Evolutionary conservation across 2,888 invertebrate species (phyloP).

Genomic region (Belgica antarctica): DNA sequence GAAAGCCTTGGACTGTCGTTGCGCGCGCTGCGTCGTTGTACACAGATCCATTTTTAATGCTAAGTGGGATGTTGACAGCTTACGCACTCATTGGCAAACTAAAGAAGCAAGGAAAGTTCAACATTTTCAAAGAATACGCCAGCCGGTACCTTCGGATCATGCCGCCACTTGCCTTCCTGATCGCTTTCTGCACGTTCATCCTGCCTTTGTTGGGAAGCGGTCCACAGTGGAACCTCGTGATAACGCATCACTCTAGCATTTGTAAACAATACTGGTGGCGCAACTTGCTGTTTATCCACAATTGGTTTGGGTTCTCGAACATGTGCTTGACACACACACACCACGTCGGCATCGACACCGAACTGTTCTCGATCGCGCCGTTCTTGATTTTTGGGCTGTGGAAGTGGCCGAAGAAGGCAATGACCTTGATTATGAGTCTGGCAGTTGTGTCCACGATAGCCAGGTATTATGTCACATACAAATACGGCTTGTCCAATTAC

Average conservation of each 20-base stretch:
- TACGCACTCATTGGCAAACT: constrained; percentile 63
- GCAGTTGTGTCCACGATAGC: constrained; percentile 61
- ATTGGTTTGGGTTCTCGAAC: constrained; percentile 69
- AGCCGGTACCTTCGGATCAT: constrained; percentile 56
- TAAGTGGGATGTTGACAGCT: constrained; percentile 66
- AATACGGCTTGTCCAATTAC: constrained; percentile 63
- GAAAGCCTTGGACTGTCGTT: constrained; percentile 65
- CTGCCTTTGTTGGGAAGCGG: constrained; percentile 64
- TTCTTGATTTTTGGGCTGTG: constrained; percentile 60
- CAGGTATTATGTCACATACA: constrained; percentile 63
- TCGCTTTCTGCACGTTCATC: constrained; percentile 66
- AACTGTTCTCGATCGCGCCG: constrained; percentile 64
- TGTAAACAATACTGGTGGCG: constrained; percentile 71
- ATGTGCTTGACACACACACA: constrained; percentile 69
- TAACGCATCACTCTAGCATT: constrained; percentile 65
- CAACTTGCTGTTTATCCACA: constrained; percentile 68
- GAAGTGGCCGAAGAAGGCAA: constrained; percentile 62
- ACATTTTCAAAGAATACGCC: constrained; percentile 62
- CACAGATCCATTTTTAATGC: constrained; percentile 70
- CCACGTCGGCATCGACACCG: constrained; percentile 69
- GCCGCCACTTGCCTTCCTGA: constrained; percentile 64
- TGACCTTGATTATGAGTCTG: constrained; percentile 54
- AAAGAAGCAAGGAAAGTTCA: constrained; percentile 58
- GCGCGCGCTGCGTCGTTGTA: constrained; percentile 68
- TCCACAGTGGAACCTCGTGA: constrained; percentile 68